phyloP scores from a whole-genome alignment of 1,140 invertebrate genomes.

The Drosophila navojoa region DNA sequence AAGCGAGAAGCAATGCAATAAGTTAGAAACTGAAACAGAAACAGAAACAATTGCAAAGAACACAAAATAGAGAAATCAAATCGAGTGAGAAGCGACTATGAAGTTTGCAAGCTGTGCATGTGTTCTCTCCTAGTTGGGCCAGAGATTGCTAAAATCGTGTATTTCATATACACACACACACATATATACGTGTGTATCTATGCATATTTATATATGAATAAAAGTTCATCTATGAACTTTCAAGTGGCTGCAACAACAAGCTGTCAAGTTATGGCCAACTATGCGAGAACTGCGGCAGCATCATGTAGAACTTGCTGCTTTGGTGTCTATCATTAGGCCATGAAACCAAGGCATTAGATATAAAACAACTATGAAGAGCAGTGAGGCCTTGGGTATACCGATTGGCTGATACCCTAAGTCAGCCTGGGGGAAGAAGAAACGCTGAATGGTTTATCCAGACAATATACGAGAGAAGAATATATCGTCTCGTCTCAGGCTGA shows the following conservation, averaged over 20 bases:
- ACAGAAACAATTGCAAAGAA: not conserved
- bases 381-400: no score
- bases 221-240: slow-evolving; percentile 6
- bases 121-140: not conserved
- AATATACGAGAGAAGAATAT: no score
- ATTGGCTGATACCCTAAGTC: no score
- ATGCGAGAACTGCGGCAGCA: slow-evolving; percentile 8
- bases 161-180: slow-evolving; percentile 7
- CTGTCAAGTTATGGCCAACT: slow-evolving; percentile 20
- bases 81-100: not conserved
- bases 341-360: slow-evolving; percentile 16
- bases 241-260: slow-evolving; percentile 29
- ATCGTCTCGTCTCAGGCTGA: no score
- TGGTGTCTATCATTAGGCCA: slow-evolving; percentile 34
- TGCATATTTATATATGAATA: no score
- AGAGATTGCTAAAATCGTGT: slow-evolving; percentile 32
- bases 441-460: no score
- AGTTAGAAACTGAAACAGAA: not conserved
- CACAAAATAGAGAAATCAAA: not conserved
- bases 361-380: no score
- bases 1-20: not conserved
- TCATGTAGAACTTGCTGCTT: slow-evolving; percentile 3
- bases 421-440: no score
- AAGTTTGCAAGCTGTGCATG: slow-evolving; percentile 3
- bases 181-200: not conserved